A percentile compares a stretch with the other conserved stretches of the same genome.
Evolutionary conservation across 1,140 invertebrate species (phyloP).

Genomic region (Cydia fagiglandana): DNA sequence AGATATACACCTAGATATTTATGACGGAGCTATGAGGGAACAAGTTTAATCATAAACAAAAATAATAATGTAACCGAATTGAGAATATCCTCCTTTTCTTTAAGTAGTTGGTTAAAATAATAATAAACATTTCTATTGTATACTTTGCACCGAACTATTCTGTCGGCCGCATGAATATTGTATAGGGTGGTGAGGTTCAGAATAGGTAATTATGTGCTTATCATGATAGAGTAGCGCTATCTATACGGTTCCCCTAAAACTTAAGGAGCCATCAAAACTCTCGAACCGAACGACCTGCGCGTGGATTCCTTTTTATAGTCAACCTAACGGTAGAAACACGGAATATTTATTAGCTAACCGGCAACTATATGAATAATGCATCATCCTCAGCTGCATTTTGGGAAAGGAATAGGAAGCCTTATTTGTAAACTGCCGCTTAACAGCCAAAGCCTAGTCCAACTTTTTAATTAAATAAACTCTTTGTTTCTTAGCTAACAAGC

Average conservation of each 20-base stretch:
- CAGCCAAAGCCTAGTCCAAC: conserved; percentile 35
- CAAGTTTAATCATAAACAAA: no score
- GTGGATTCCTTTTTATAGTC: conserved; percentile 45
- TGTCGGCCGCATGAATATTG: conserved; percentile 9
- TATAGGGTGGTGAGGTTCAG: conserved; percentile 13
- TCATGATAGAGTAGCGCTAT: conserved; percentile 28
- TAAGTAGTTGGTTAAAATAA: neutral
- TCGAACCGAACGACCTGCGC: conserved; percentile 37
- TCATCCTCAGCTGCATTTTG: conserved; percentile 39
- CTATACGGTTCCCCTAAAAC: conserved; percentile 23
- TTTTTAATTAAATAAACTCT: conserved; percentile 39
- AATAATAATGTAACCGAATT: neutral
- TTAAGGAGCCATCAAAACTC: conserved; percentile 32
- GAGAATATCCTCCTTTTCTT: neutral
- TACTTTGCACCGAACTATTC: neutral
- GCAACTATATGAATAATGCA: conserved; percentile 40
- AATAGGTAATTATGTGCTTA: conserved; percentile 27
- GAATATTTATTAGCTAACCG: conserved; percentile 49
- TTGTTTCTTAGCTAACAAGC: conserved; percentile 34
- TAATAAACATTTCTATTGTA: neutral
- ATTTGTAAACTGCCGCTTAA: conserved; percentile 36
- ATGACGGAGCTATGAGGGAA: no score
- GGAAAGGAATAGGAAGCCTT: conserved; percentile 34
- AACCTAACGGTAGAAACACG: conserved; percentile 41
- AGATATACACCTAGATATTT: no score